These are phyloP conservation scores for Prionace glauca DNA, from an alignment of 2,797 vertebrate genomes.

Conservation along the genomic window DNA sequence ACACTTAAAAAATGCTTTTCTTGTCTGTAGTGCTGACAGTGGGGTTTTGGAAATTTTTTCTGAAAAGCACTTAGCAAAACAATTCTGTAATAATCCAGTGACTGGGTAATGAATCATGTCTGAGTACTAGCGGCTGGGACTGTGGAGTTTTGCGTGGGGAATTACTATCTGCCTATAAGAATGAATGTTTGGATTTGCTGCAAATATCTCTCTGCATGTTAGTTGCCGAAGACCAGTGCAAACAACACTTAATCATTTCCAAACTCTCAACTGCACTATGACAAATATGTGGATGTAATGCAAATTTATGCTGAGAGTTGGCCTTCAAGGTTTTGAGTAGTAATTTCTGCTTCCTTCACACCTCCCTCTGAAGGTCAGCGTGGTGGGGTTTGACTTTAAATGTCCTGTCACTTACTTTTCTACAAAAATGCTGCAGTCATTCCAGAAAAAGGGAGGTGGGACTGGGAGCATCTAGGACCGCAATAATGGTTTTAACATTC, in stretches of 20 bases:
- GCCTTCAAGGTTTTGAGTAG: neutral
- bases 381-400: neutral
- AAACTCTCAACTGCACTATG: slow-evolving; percentile 22
- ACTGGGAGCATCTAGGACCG: neutral
- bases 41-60: neutral
- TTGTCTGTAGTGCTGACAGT: slow-evolving; percentile 31
- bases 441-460: neutral
- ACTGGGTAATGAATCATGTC: slow-evolving; percentile 27
- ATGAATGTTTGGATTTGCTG: slow-evolving; percentile 16
- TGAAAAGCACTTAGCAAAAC: slow-evolving; percentile 32
- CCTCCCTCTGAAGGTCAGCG: slow-evolving; percentile 4
- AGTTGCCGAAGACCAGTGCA: slow-evolving; percentile 5
- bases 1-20: neutral
- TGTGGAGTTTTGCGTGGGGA: slow-evolving; percentile 21
- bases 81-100: slow-evolving; percentile 33
- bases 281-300: slow-evolving; percentile 1
- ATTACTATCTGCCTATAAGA: slow-evolving; percentile 7
- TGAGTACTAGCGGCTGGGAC: neutral
- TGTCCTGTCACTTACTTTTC: neutral
- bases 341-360: neutral
- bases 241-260: slow-evolving; percentile 29
- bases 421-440: neutral
- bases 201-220: slow-evolving; percentile 16
- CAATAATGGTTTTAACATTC: neutral
- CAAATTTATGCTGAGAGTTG: slow-evolving; percentile 33